Evolutionary conservation across 2,888 invertebrate genomes (phyloP), one percentile per base, ranked within the genome.

Genomic region (Blomia tropicalis): DNA sequence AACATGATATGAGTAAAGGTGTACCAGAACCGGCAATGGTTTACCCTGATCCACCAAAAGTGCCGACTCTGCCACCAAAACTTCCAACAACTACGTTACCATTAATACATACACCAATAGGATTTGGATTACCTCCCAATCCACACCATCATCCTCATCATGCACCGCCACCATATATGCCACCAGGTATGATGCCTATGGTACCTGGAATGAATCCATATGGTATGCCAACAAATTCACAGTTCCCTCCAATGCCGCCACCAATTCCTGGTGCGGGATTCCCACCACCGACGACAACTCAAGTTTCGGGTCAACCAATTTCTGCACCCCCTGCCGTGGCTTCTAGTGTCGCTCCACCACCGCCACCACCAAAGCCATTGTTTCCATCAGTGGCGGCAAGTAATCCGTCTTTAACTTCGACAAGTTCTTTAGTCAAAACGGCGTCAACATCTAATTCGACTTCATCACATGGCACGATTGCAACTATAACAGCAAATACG

Each of bases 1-100:
- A 91, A 73, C 95, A 95, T 76, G 93, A 95, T 76, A 82, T 84
- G 70, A 86, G 87, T 73, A 86, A 88, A 60, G 63, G 63, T 2
- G 19, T 17, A 64, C 2, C 68, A 67, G 56, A 56, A 36, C 54
- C 66, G 2, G 2, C 51, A 17, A 54, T 54, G 2, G 36, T 36
- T 4, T 29, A 23, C 2, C 56, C 31, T 31, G 29, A 66, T 56
- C 61, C 60, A 53, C 66, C 66, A 65, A 58, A 62, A 17, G 56
- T 58, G 29, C 64, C 66, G 59, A 31, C 60, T 17, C 65, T 36
- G 17, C n/a, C 36, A 5, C 25, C 56, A 19, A 27, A 22, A 27
- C 32, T 65, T 36, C 30, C 67, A 17, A 14, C 59, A 1, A 29
- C 27, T 27, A 36, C 29, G 22, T 22, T 53, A 27, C 53, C 58